Percentiles rank a stretch among this genome's conserved stretches.
These are phyloP conservation scores for Brachylomia viminalis DNA, from an alignment of 2,888 invertebrate species.

Conservation along the genomic window DNA sequence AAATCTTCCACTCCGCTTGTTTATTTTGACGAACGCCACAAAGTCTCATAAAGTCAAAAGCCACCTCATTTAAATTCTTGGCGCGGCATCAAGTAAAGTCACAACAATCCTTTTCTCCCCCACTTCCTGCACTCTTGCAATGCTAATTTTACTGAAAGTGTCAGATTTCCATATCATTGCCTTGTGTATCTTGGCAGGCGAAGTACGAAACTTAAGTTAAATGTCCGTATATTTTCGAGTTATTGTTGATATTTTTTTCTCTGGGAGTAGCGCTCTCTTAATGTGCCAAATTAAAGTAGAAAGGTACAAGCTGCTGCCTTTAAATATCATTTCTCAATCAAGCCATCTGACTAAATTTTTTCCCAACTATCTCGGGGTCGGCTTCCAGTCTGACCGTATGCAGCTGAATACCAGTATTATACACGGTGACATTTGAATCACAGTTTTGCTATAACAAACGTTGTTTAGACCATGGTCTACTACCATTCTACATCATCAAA, in stretches of 20 bases:
- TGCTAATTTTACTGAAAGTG: slow-evolving; percentile 42
- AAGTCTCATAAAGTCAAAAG: slow-evolving; percentile 28
- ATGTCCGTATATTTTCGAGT: slow-evolving; percentile 13
- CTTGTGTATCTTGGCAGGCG: slow-evolving; percentile 37
- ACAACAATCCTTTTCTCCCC: slow-evolving; percentile 29
- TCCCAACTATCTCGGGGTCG: background rate
- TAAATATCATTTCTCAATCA: no score
- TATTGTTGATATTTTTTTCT: background rate
- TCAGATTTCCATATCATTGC: background rate
- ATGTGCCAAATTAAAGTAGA: background rate
- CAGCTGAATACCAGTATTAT: no score
- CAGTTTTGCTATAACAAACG: no score
- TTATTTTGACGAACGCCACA: slow-evolving; percentile 5
- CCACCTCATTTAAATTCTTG: slow-evolving; percentile 54
- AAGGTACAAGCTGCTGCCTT: no score
- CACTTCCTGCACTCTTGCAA: slow-evolving; percentile 25
- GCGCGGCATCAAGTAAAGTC: slow-evolving; percentile 35
- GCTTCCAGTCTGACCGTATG: background rate
- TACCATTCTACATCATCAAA: no score
- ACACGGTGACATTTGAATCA: no score
- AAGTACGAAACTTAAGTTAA: slow-evolving; percentile 34
- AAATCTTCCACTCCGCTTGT: background rate
- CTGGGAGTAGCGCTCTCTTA: background rate
- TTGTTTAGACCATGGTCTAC: no score
- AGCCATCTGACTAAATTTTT: background rate